Conservation (phyloP, 2,113 vertebrate species). For the Anolis carolinensis region DNA sequence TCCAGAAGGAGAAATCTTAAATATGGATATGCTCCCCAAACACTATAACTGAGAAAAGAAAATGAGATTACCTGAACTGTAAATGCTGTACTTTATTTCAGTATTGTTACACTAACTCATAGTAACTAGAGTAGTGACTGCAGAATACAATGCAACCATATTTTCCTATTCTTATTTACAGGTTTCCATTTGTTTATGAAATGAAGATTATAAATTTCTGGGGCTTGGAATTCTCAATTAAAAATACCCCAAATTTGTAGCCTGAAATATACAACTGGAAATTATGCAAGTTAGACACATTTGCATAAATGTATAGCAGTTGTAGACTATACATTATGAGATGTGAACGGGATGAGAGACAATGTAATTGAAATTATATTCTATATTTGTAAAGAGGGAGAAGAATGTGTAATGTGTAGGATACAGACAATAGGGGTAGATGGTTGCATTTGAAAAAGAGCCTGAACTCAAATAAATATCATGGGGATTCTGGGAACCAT, state of each 20-base stretch:
- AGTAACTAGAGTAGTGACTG: not conserved
- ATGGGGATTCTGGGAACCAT: too few species aligned
- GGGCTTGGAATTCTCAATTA: constrained; percentile 4
- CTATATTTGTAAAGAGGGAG: not conserved
- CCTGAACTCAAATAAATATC: not conserved
- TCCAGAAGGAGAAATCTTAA: constrained; percentile 1
- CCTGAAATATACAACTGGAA: not conserved
- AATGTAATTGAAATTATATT: not conserved
- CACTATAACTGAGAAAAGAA: not conserved
- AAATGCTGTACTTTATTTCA: constrained; percentile 20
- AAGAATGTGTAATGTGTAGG: not conserved
- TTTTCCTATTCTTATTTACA: not conserved
- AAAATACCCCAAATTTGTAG: constrained; percentile 7
- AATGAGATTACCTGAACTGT: constrained; percentile 7
- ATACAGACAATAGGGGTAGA: not conserved
- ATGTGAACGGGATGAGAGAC: not conserved
- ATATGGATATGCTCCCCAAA: not conserved
- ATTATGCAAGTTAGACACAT: not conserved
- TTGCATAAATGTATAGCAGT: not conserved
- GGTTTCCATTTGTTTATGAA: constrained; percentile 21
- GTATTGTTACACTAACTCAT: not conserved
- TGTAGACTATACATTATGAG: not conserved
- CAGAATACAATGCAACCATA: not conserved
- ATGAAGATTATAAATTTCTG: constrained; percentile 3
- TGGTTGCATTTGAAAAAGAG: not conserved